Conservation (phyloP, 2,113 vertebrate species). For the Anguilla japonica region DNA sequence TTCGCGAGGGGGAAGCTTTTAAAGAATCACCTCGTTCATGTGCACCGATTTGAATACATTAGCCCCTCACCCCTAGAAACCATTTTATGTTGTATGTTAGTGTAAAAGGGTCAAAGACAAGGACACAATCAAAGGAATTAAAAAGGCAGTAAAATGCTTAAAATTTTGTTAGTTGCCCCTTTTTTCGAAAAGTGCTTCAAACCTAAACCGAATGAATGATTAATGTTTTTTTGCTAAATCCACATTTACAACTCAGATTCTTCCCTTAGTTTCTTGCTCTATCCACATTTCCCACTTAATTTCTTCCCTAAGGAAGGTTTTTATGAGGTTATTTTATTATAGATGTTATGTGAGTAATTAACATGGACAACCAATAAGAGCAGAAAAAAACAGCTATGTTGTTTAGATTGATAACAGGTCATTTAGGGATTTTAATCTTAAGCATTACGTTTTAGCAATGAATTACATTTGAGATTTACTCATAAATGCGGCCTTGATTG, state of each 20-base stretch:
- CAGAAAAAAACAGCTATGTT: not conserved
- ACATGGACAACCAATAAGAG: not conserved
- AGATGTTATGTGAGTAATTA: not conserved
- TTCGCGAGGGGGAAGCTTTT: not conserved
- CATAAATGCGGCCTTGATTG: not conserved
- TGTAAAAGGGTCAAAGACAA: not conserved
- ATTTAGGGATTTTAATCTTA: not conserved
- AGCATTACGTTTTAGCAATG: not conserved
- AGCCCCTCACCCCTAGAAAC: not conserved
- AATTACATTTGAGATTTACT: not conserved
- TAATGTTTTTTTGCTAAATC: not conserved
- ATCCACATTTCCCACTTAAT: not conserved
- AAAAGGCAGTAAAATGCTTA: not conserved
- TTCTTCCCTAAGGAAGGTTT: not conserved
- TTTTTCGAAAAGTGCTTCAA: not conserved
- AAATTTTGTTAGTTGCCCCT: not conserved
- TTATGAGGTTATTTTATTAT: not conserved
- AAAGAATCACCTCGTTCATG: not conserved
- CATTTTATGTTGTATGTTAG: not conserved
- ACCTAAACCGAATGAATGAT: not conserved
- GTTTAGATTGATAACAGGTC: not conserved
- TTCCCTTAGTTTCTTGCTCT: not conserved
- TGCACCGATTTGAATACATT: not conserved
- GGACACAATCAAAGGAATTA: not conserved
- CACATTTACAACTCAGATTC: no score